Conservation (phyloP, 2,113 vertebrate species). For the Urocitellus parryii region DNA sequence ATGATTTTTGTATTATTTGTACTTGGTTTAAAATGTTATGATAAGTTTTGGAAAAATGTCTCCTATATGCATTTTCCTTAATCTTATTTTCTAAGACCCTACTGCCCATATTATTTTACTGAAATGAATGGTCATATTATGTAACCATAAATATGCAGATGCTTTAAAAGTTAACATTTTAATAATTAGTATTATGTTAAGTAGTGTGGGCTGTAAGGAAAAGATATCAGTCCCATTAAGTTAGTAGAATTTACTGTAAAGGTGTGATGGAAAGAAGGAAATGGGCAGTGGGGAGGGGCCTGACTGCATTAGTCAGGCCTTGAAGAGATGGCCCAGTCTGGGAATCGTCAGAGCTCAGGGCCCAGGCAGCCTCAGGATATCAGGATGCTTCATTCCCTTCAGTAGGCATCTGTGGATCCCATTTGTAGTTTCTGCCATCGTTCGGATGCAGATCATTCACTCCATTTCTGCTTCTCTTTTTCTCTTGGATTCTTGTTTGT, state of each 20-base stretch:
- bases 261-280: no score
- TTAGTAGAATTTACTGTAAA: neutral
- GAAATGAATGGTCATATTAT: neutral
- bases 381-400: no score
- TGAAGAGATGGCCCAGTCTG: no score
- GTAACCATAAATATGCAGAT: neutral
- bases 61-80: neutral
- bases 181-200: neutral
- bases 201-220: neutral
- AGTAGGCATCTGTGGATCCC: no score
- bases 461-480: neutral
- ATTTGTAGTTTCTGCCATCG: neutral
- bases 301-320: no score
- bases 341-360: no score
- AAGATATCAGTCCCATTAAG: neutral
- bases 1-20: slow-evolving; percentile 8
- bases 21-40: neutral
- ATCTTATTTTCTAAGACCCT: slow-evolving; percentile 7
- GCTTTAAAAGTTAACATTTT: neutral
- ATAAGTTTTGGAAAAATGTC: neutral
- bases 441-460: neutral
- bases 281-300: no score
- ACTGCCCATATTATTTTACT: neutral
- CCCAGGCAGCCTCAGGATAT: no score
- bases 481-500: neutral